Percentiles rank a stretch among this genome's conserved stretches.
These are phyloP conservation scores for Cheirogaleus medius DNA, from an alignment of 2,113 vertebrate genomes.

Conservation along the genomic window DNA sequence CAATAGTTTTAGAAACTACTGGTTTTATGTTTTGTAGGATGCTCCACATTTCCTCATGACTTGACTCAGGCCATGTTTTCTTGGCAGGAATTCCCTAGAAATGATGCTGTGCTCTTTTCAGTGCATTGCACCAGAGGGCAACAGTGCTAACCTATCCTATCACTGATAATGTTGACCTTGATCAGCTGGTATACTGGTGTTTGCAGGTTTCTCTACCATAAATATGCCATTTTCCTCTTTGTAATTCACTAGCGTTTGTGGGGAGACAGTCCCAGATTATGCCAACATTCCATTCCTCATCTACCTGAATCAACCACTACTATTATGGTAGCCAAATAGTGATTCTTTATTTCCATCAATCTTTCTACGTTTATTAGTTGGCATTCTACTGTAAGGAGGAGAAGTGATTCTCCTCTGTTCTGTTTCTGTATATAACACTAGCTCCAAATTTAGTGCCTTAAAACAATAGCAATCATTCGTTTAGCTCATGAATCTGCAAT, in stretches of 20 bases:
- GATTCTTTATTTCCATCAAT: not conserved
- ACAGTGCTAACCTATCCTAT: not conserved
- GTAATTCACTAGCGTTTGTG: slow-evolving; percentile 12
- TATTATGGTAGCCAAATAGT: not conserved
- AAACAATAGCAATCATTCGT: not conserved
- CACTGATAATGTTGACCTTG: not conserved
- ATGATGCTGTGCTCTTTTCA: not conserved
- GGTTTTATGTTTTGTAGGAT: slow-evolving; percentile 14
- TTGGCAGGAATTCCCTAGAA: not conserved
- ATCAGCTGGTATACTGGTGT: not conserved
- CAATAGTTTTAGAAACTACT: not conserved
- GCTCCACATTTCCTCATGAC: not conserved
- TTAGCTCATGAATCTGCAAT: not conserved
- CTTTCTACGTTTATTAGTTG: slow-evolving; percentile 23
- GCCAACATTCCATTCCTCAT: not conserved
- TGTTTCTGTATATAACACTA: not conserved
- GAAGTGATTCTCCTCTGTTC: not conserved
- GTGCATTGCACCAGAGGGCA: not conserved
- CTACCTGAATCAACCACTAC: slow-evolving; percentile 14
- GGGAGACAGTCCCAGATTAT: slow-evolving; percentile 10
- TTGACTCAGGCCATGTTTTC: not conserved
- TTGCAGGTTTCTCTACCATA: not conserved
- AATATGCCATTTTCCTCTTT: not conserved
- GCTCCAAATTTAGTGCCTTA: not conserved
- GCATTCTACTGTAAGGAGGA: not conserved